phyloP scores from a whole-genome alignment of 2,888 invertebrate genomes.

The Helleia helle region DNA sequence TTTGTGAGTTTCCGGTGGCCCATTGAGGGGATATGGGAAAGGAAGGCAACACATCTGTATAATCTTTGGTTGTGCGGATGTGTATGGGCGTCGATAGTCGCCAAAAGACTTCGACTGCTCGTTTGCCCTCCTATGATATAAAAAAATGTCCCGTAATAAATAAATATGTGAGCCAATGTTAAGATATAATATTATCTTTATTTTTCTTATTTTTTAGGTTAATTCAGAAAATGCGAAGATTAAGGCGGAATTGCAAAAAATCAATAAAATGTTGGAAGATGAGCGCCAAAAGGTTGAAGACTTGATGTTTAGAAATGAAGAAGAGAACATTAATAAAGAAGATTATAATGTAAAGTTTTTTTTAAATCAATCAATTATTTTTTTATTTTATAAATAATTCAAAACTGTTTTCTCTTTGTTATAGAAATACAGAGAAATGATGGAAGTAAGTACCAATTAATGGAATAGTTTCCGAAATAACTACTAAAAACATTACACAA shows the following conservation, averaged over 20 bases:
- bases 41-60: no score
- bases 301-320: slow-evolving; percentile 92
- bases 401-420: slow-evolving; percentile 31
- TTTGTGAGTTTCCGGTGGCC: no score
- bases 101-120: no score
- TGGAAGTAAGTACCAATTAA: slow-evolving; percentile 45
- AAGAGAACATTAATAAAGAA: slow-evolving; percentile 90
- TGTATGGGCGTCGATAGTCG: no score
- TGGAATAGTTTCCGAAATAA: neutral
- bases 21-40: no score
- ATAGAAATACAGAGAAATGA: slow-evolving; percentile 66
- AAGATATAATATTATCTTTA: no score
- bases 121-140: no score
- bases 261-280: slow-evolving; percentile 80
- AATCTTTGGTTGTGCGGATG: no score
- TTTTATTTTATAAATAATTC: neutral
- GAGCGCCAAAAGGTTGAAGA: slow-evolving; percentile 90
- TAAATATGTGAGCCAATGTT: no score
- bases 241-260: slow-evolving; percentile 67
- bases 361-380: no score
- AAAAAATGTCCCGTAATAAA: no score
- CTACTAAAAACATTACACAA: neutral
- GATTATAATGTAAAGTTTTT: slow-evolving; percentile 92
- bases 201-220: slow-evolving; percentile 34
- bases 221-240: slow-evolving; percentile 73